Evolutionary conservation across 2,888 invertebrate species (phyloP).

Genomic region (Leptinotarsa juncta): DNA sequence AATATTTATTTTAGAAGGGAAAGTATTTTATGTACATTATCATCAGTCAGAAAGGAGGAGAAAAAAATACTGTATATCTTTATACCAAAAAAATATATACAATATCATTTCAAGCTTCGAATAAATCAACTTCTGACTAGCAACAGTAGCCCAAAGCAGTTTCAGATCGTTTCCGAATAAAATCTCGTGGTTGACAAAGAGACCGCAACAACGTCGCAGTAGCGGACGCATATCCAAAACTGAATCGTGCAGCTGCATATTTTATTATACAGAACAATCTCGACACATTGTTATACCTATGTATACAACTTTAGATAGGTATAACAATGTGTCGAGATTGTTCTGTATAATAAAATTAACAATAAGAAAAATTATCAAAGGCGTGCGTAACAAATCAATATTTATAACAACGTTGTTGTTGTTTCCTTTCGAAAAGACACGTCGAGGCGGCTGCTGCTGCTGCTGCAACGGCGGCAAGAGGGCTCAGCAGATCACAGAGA

Average conservation of each 20-base stretch:
- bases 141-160: conserved; percentile 62
- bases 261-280: conserved; percentile 61
- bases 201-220: not conserved
- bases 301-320: conserved; percentile 64
- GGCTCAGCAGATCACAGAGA: conserved; percentile 57
- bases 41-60: conserved; percentile 53
- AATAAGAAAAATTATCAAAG: conserved; percentile 59
- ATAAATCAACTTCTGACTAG: conserved; percentile 60
- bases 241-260: conserved; percentile 63
- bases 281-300: conserved; percentile 55
- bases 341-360: too few species aligned
- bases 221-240: conserved; percentile 54
- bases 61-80: conserved; percentile 63
- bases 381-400: conserved; percentile 57
- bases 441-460: too few species aligned
- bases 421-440: too few species aligned
- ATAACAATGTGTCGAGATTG: too few species aligned
- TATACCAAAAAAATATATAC: conserved; percentile 57
- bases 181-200: conserved; percentile 27
- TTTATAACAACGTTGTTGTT: conserved; percentile 19
- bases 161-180: conserved; percentile 56
- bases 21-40: conserved; percentile 51
- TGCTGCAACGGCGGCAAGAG: conserved; percentile 26
- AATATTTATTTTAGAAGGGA: conserved; percentile 42
- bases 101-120: conserved; percentile 57